Conservation (phyloP, 2,113 vertebrate genomes). For the Oncorhynchus tshawytscha region DNA sequence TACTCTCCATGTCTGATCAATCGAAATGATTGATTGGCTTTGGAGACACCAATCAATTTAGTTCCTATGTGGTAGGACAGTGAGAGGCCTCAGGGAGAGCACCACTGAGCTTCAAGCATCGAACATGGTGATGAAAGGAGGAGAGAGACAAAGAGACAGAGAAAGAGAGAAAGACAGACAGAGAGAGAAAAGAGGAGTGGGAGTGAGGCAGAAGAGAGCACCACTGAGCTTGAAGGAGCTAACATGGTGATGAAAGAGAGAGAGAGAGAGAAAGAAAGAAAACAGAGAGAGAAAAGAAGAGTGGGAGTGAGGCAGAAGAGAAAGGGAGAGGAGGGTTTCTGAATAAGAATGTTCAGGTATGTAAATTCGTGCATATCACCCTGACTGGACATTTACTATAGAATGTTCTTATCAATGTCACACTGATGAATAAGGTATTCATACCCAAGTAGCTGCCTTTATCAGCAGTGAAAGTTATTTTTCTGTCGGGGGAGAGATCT, state of each 20-base stretch:
- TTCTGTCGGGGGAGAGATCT: background rate
- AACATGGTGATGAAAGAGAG: background rate
- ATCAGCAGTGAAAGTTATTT: constrained; percentile 28
- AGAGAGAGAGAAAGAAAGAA: no score
- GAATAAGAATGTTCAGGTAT: background rate
- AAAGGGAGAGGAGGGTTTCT: background rate
- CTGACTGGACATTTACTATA: no score
- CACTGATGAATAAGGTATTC: constrained; percentile 15
- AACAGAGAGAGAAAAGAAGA: background rate
- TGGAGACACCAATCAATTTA: constrained; percentile 46
- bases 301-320: background rate
- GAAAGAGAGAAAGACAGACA: no score
- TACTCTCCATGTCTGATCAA: constrained; percentile 37
- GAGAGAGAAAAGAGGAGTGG: background rate
- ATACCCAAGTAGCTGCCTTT: constrained; percentile 20
- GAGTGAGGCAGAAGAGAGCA: background rate
- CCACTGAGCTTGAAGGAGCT: no score
- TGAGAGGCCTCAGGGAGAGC: constrained; percentile 36
- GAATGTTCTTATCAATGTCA: constrained; percentile 10
- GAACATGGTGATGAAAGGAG: background rate
- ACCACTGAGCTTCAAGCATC: constrained; percentile 19
- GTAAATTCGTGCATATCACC: constrained; percentile 5
- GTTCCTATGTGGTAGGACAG: constrained; percentile 15
- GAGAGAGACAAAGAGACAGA: no score
- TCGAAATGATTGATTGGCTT: constrained; percentile 47